Conservation (phyloP, 2,888 invertebrate genomes). For the Liposcelis brunnea region DNA sequence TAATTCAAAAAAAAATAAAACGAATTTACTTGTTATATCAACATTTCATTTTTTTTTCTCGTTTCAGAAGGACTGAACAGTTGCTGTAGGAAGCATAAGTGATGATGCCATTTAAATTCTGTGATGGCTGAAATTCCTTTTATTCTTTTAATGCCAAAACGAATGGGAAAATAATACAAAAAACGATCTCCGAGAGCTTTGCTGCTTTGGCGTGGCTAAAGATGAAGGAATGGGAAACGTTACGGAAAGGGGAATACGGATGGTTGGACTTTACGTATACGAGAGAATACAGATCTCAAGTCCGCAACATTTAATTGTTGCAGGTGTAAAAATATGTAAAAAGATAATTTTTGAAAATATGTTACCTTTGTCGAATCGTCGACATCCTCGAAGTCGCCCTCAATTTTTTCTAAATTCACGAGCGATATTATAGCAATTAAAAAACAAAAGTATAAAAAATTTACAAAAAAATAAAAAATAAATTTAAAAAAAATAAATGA, state of each 20-base stretch:
- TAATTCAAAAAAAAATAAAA: no score
- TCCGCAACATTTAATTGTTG: slow-evolving; percentile 3
- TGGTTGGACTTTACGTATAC: slow-evolving; percentile 4
- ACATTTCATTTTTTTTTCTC: background rate
- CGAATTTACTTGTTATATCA: no score
- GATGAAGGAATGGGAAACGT: no score
- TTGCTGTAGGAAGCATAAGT: background rate
- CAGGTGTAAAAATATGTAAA: slow-evolving; percentile 3
- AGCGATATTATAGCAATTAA: background rate
- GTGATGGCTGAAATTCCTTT: no score
- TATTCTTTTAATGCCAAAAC: no score
- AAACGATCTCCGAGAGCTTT: no score
- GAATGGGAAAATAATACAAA: no score
- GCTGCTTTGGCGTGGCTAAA: no score
- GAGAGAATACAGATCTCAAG: slow-evolving; percentile 9
- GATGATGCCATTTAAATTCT: no score
- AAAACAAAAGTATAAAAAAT: background rate
- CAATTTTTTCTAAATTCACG: background rate
- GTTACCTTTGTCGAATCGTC: slow-evolving; percentile 8
- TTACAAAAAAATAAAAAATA: slow-evolving; percentile 12
- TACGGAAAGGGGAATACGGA: background rate
- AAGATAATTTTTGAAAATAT: slow-evolving; percentile 5
- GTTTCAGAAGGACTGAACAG: slow-evolving; percentile 7
- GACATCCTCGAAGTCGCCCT: slow-evolving; percentile 3
- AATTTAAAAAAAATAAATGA: slow-evolving; percentile 16